A percentile compares a stretch with the other conserved stretches of the same genome.
Conservation (phyloP, 2,888 invertebrate species). For the Chloromyia formosa region DNA sequence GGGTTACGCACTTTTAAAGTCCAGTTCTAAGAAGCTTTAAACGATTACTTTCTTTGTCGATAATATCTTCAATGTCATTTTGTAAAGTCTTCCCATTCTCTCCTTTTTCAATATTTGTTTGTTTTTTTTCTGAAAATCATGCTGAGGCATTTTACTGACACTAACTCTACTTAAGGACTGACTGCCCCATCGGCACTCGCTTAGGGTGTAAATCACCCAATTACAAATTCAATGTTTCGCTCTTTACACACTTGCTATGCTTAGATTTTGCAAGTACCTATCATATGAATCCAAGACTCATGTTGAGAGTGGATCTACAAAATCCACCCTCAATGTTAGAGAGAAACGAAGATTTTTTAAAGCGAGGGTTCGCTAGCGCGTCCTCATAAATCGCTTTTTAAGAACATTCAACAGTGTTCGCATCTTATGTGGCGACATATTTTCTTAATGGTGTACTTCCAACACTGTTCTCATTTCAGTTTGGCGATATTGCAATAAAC, state of each 20-base stretch:
- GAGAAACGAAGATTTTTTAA: not conserved
- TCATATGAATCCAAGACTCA: constrained; percentile 17
- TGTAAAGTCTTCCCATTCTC: too few relatives aligned
- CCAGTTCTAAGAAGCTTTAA: too few relatives aligned
- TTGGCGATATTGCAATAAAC: constrained; percentile 46
- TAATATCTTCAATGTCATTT: too few relatives aligned
- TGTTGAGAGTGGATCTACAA: not conserved
- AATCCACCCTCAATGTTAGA: not conserved
- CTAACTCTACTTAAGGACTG: too few relatives aligned
- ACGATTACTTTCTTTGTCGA: too few relatives aligned
- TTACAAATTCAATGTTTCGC: constrained; percentile 33
- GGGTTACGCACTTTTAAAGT: not conserved
- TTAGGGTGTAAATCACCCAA: constrained; percentile 31
- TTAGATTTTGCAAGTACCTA: not conserved
- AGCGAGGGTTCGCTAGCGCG: constrained; percentile 26
- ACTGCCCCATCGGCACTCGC: too few relatives aligned
- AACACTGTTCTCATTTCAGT: constrained; percentile 30
- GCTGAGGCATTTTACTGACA: too few relatives aligned
- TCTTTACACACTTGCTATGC: not conserved
- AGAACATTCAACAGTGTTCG: constrained; percentile 48
- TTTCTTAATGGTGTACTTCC: constrained; percentile 48
- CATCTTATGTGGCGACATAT: constrained; percentile 50
- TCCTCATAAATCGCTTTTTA: constrained; percentile 49
- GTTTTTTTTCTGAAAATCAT: too few relatives aligned
- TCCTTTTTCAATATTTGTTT: too few relatives aligned